Evolutionary conservation across 1,140 invertebrate genomes (phyloP), one percentile per base, ranked within the genome.

Genomic region (Lerema accius): DNA sequence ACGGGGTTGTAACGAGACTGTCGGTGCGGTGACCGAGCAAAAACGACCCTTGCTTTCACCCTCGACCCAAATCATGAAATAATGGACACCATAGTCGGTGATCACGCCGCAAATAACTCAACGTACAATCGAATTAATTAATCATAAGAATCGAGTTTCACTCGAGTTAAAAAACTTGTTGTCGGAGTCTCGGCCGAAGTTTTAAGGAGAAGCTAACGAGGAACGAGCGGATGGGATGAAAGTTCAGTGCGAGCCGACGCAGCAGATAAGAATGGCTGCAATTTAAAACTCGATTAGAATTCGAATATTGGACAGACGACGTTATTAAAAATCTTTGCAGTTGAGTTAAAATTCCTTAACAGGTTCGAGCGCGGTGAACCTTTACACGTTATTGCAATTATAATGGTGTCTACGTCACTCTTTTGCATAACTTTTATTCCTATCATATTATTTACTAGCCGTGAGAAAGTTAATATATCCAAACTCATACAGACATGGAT

Each of bases 241-340:
- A 86, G 81, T 87, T 86, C 73, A 80, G 51, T 70, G 53, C 68
- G 70, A 69, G 69, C 58, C 69, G 76, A 76, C 81, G 77, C 80
- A 78, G 72, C 75, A 84, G 80, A 87, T 83, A 84, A 86, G 83
- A 90, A 90, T 89, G 78, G 72, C 77, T 86, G 84, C 84, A 90
- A 90, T 90, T 89, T 89, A 90, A 87, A 90, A 89, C 76, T 90
- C 86, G 80, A 90, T 90, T 88, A 88, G 79, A 87, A 90, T 90
- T 87, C 76, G 82, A 86, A 83, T 78, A 82, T 81, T 75, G 78
- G 69, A 61, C 67, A 60, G 73, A 63, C 68, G 67, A 62, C 70
- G 71, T 86, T 87, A 88, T 88, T 88, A 83, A 88, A 86, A 82
- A 76, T 62, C 49, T 55, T 66, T 66, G 45, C 26, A 59, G 42